Base-by-base conservation (phyloP, 2,797 vertebrate genomes). In the Mus minutoides region DNA sequence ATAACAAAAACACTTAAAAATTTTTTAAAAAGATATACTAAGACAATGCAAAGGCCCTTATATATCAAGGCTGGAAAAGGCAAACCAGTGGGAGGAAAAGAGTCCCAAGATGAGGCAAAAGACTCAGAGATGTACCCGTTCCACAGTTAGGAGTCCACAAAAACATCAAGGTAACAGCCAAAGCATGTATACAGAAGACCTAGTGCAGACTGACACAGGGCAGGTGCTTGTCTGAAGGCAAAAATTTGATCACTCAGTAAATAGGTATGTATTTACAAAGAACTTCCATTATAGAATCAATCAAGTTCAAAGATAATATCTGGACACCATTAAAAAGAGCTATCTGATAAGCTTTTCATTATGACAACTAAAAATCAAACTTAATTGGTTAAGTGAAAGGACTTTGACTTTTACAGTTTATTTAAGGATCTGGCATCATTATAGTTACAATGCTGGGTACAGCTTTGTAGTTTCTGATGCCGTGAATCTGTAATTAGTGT, bases 351-450 rank as follows among this genome's bases (percentile, higher is more conserved):
- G n/a, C 2, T 96, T 94, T 92, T 86, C 76, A 79, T 69, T 88
- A 78, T 88, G 49, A 16, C 22, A 62, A 88, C 62, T 96, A 90
- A 88, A 71, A 43, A 96, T 71, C 40, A 56, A 52, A 56, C 49
- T 71, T 4, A 60, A 49, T 62, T 91, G 24, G n/a, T 69, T 21
- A 88, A 56, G 21, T 21, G 73, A 85, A 86, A 37, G 49, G 6
- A 1, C 17, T 90, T 95, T 96, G 56, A 69, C 73, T 91, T 89
- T 75, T 69, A 93, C 24, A 92, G 56, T 88, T 92, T 95, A 91
- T 77, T 16, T 83, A 46, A 79, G 37, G 62, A 92, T 83, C 29
- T 54, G 1, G 13, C 88, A n/a, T 83, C 40, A 46, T 10, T 71
- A 0, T n/a, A 62, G 56, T 67, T 52, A 26, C 56, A 86, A 88